A percentile compares a stretch with the other conserved stretches of the same genome.
Evolutionary conservation across 64 coral and sea anemone genomes (phyloP).

Genomic region (Montipora efflorescens): DNA sequence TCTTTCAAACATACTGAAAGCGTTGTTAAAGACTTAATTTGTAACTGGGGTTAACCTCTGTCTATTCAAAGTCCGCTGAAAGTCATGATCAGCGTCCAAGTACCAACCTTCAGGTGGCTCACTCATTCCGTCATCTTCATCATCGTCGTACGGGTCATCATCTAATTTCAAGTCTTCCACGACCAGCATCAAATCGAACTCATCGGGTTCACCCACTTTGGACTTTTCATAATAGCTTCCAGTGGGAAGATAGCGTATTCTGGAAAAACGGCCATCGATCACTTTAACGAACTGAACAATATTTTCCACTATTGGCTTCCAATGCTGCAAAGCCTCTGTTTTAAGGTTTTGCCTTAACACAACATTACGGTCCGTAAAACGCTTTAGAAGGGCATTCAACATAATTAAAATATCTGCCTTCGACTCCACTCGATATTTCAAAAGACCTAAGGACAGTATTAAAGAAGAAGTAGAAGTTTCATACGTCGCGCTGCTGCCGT

Average conservation of each 20-base stretch:
- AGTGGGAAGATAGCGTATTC: too few species aligned
- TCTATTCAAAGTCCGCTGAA: too few species aligned
- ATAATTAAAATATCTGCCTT: background rate
- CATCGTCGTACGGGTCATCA: constrained; percentile 37
- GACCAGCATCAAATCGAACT: constrained; percentile 76
- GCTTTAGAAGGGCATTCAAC: background rate
- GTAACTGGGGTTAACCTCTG: too few species aligned
- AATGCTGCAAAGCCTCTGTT: background rate
- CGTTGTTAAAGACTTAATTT: too few species aligned
- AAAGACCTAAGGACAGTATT: too few species aligned
- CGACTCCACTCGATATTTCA: background rate
- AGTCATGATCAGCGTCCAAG: too few species aligned
- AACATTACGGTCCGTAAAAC: background rate
- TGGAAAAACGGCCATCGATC: too few species aligned
- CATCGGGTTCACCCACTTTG: constrained; percentile 70
- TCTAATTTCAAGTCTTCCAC: constrained; percentile 57
- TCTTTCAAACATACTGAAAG: too few species aligned
- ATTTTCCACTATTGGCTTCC: constrained; percentile 12
- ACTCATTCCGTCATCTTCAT: constrained; percentile 40
- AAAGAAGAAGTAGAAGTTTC: too few species aligned
- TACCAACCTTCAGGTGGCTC: constrained; percentile 59
- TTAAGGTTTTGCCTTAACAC: background rate
- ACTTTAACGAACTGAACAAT: too few species aligned
- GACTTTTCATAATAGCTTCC: constrained; percentile 73
- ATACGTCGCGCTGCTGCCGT: too few species aligned